Evolutionary conservation across 1,140 invertebrate species (phyloP), one percentile per base, ranked within the genome.

Genomic region (Agrilus planipennis): DNA sequence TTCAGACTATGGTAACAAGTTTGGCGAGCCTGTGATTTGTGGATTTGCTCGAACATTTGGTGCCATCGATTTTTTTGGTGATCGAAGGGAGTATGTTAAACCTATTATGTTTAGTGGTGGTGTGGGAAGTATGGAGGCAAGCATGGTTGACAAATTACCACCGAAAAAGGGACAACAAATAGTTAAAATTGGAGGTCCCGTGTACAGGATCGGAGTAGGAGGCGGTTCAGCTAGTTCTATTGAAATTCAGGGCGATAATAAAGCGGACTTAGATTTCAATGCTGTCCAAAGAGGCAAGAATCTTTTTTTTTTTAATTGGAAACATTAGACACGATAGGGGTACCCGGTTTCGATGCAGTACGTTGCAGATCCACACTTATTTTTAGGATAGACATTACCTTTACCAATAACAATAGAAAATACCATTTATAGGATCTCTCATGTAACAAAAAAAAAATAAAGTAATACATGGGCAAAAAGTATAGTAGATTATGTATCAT

Each of bases 41-140:
- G 94, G 94, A 17, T 99, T 97, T 63, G 77, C 84, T 0, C 72
- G 93, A 39, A 87, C 91, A 1, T 98, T 90, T 64, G 93, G 93
- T 6, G 66, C 89, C 52, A 64, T 67, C 1, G 72, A 86, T 52
- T 61, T 65, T 0, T 58, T 65, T 23, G 73, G 75, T 21, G 74
- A 81, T 46, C 66, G 92, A 36, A 72, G 87, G 41, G 94, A 98
- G 65, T 99, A 84, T 70, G 82, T 98, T 0, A 99, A 99, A 58
- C 93, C 94, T 0, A 97, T 99, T 41, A 96, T 99, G 93, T 98
- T 98, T 51, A 94, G 88, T 57, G 93, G 88, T 39, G 94, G 94
- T 25, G 76, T 98, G 44, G 93, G 94, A 4, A 81, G 79, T 9
- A 81, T 98, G 68, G 82, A 90, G 52, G 75, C 75, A n/a, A 59